Evolutionary conservation across 92 coral and sea anemone species (phyloP), one percentile per base, ranked within the genome.

Genomic region (Chrysogorgia sp.): DNA sequence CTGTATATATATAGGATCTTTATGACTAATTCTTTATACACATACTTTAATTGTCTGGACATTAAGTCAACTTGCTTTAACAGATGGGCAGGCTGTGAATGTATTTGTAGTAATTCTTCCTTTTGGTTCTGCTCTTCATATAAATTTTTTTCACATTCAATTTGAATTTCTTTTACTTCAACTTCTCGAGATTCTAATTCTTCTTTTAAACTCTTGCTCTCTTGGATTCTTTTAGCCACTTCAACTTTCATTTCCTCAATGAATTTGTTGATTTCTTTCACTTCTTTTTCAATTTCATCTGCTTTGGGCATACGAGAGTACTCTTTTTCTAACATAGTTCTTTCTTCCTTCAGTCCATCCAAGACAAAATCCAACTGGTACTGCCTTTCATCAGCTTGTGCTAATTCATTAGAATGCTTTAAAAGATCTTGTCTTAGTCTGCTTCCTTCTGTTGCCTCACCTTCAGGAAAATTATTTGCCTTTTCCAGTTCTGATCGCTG

Each of bases 331-430:
- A 94, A 80, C 89, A 94, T 87, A 67, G 90, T 88, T 76, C 86
- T 91, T 69, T 94, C 98, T 64, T 94, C 98, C 68, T 86, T 88
- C 55, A 94, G 82, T 31, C 98, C 97, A 12, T 91, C 97, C 68
- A 94, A 85, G 62, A 89, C 89, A 58, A 94, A 94, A 63, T 94
- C 98, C 22, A 94, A 68, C 69, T 89, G 98, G 58, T 94, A 94
- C 37, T 94, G 98, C 49, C 98, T 94, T 81, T 94, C 98, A 67
- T 94, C 98, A 15, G 98, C 98, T 74, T 94, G 98, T 24, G 98
- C 98, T 24, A 94, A 86, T 71, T 94, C 98, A 79, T 94, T 94
- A 58, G 92, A 93, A 75, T 94, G 91, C 75, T 91, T 94, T 10
- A 94, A 72, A 49, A 94, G 96, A 82, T 94, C 98, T 79, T 94